A percentile compares a stretch with the other conserved stretches of the same genome.
phyloP scores from a whole-genome alignment of 2,888 invertebrate genomes.

The Malthinus seriepunctatus region DNA sequence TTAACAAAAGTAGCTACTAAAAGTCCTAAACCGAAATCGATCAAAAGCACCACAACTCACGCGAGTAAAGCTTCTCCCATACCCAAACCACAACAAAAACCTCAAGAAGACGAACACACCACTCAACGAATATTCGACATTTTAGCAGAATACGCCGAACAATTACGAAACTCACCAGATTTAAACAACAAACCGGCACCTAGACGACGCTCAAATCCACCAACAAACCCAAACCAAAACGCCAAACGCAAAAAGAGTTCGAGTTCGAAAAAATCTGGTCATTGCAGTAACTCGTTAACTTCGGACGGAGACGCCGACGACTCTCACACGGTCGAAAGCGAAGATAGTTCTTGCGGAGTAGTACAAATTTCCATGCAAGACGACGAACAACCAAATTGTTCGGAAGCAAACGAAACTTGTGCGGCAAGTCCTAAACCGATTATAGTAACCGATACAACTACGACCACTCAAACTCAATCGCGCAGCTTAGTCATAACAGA shows the following conservation, averaged over 20 bases:
- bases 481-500: constrained; percentile 65
- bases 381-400: constrained; percentile 58
- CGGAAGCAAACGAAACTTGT: constrained; percentile 53
- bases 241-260: constrained; percentile 72
- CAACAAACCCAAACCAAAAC: constrained; percentile 70
- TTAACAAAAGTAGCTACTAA: constrained; percentile 46
- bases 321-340: constrained; percentile 72
- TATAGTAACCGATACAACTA: constrained; percentile 46
- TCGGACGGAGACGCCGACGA: constrained; percentile 63
- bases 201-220: constrained; percentile 72
- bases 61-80: constrained; percentile 68
- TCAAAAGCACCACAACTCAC: constrained; percentile 61
- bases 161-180: constrained; percentile 78
- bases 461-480: constrained; percentile 47
- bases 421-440: constrained; percentile 45
- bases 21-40: constrained; percentile 59
- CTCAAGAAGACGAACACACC: constrained; percentile 80
- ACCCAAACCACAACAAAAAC: constrained; percentile 71
- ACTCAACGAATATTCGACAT: constrained; percentile 80
- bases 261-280: constrained; percentile 59
- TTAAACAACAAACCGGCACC: constrained; percentile 81
- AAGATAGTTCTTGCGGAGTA: constrained; percentile 75
- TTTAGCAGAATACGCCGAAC: constrained; percentile 78
- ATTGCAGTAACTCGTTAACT: constrained; percentile 49
- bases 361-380: constrained; percentile 60